Conservation (phyloP, 2,888 invertebrate genomes). For the Drosophila histrio region DNA sequence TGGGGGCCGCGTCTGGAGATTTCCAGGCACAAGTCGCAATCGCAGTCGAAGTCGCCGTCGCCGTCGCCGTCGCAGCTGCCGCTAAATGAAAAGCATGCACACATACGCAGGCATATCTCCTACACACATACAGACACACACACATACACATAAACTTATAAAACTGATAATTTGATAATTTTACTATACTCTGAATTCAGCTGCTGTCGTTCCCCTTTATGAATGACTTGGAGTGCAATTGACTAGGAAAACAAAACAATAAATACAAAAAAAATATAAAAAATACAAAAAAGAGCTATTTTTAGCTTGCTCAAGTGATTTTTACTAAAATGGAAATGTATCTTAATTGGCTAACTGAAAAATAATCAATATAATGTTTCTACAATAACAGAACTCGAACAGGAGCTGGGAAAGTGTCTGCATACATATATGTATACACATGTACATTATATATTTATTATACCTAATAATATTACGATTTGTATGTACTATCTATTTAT, state of each 20-base stretch:
- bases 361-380: slow-evolving; percentile 9
- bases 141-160: slow-evolving; percentile 5
- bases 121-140: neutral
- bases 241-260: slow-evolving; percentile 4
- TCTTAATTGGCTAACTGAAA: slow-evolving; percentile 10
- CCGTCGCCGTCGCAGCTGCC: slow-evolving; percentile 13
- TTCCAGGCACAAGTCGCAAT: slow-evolving; percentile 52
- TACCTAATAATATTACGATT: slow-evolving; percentile 48
- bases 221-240: slow-evolving; percentile 8
- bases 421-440: slow-evolving; percentile 34
- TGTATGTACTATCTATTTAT: slow-evolving; percentile 60
- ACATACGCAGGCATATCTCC: slow-evolving; percentile 20
- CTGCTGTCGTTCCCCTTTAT: slow-evolving; percentile 8
- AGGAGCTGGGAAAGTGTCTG: slow-evolving; percentile 23
- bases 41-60: slow-evolving; percentile 5
- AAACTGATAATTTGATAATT: slow-evolving; percentile 31
- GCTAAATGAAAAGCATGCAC: slow-evolving; percentile 61
- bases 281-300: slow-evolving; percentile 1
- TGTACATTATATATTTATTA: slow-evolving; percentile 63
- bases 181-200: slow-evolving; percentile 12
- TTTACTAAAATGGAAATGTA: slow-evolving; percentile 47
- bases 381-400: slow-evolving; percentile 6
- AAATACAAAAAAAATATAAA: neutral
- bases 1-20: slow-evolving; percentile 51
- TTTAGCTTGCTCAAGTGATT: slow-evolving; percentile 39